phyloP scores from a whole-genome alignment of 2,797 vertebrate genomes.

The Enteromius paludinosus region DNA sequence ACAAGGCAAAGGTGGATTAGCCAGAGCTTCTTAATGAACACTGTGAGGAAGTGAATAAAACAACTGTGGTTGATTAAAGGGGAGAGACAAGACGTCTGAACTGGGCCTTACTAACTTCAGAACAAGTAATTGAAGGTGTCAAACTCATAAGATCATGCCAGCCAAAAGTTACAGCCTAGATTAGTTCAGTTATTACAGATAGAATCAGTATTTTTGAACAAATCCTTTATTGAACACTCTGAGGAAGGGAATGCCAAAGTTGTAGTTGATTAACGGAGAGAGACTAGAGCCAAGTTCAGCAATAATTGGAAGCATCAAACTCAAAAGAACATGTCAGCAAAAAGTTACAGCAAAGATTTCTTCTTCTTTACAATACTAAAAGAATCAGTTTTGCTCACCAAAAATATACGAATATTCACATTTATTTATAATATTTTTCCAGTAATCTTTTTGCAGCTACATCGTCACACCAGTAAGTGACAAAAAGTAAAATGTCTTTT shows the following conservation, averaged over 20 bases:
- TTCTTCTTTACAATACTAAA: no score
- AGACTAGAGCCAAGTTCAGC: background rate
- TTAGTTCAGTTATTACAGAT: background rate
- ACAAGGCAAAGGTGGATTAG: slow-evolving; percentile 58
- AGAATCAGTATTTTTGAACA: background rate
- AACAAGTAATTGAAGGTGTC: slow-evolving; percentile 41
- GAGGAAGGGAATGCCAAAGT: slow-evolving; percentile 44
- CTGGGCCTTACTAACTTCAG: slow-evolving; percentile 19
- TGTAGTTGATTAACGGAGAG: slow-evolving; percentile 23
- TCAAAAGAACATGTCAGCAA: slow-evolving; percentile 24
- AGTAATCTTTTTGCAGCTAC: background rate
- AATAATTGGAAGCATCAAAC: slow-evolving; percentile 44
- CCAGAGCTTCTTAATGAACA: slow-evolving; percentile 52
- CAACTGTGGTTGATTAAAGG: slow-evolving; percentile 33
- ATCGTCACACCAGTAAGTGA: background rate
- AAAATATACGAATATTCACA: background rate
- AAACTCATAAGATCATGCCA: slow-evolving; percentile 41
- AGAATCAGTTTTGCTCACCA: no score
- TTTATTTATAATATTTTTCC: background rate
- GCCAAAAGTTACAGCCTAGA: background rate
- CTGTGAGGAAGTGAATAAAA: slow-evolving; percentile 50
- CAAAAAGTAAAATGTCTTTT: background rate
- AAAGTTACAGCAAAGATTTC: slow-evolving; percentile 18
- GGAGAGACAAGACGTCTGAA: background rate
- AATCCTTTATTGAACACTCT: slow-evolving; percentile 48